A percentile compares a stretch with the other conserved stretches of the same genome.
Evolutionary conservation across 2,113 vertebrate species (phyloP).

Genomic region (Gavialis gangeticus): DNA sequence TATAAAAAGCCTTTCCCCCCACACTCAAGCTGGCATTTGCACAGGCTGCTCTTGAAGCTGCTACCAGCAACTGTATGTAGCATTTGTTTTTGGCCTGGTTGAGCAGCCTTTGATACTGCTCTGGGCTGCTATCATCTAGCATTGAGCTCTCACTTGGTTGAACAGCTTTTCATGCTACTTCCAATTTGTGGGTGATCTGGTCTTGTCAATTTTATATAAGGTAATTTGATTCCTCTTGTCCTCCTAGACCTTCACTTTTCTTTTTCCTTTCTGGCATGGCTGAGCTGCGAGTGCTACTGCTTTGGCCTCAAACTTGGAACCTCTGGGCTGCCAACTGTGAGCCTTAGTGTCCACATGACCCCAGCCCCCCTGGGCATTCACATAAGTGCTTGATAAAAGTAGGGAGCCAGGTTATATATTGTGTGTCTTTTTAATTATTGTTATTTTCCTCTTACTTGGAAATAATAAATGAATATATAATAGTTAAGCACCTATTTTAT

Average conservation of each 20-base stretch:
- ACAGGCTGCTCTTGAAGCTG: neutral
- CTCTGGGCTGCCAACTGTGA: too few relatives aligned
- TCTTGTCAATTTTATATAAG: neutral
- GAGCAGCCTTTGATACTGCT: constrained; percentile 33
- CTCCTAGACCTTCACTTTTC: neutral
- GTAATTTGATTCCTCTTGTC: neutral
- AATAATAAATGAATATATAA: too few relatives aligned
- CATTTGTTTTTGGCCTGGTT: constrained; percentile 3
- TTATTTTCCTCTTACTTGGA: neutral
- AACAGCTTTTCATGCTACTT: constrained; percentile 7
- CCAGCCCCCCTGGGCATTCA: neutral
- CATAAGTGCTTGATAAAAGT: neutral
- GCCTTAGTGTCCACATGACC: too few relatives aligned
- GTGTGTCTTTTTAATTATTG: neutral
- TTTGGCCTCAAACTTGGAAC: too few relatives aligned
- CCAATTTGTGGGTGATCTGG: neutral
- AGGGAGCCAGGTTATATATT: neutral
- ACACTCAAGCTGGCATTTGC: neutral
- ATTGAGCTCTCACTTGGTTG: neutral
- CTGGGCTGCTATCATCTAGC: constrained; percentile 7
- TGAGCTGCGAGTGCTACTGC: too few relatives aligned
- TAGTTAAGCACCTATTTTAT: too few relatives aligned
- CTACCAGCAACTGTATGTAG: constrained; percentile 11
- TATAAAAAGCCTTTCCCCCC: neutral
- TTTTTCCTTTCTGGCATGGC: too few relatives aligned